Percentiles rank a stretch among this genome's conserved stretches.
phyloP scores from a whole-genome alignment of 2,797 vertebrate genomes.

The Coilia nasus region DNA sequence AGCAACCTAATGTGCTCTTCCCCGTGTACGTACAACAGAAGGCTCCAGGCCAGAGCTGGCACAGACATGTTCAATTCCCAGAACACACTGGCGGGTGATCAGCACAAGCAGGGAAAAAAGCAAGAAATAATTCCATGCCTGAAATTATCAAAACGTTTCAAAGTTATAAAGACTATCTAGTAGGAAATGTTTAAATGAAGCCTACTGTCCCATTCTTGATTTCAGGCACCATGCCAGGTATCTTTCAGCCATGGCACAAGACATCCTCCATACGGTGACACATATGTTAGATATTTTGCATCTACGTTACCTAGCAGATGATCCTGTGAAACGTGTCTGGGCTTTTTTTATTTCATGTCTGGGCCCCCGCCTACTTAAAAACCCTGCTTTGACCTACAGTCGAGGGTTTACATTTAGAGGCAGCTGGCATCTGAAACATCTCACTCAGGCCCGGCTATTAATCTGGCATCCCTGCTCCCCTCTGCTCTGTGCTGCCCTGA shows the following conservation, averaged over 20 bases:
- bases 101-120: too few relatives aligned
- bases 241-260: neutral
- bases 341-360: neutral
- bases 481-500: neutral
- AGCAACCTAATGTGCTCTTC: neutral
- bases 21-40: neutral
- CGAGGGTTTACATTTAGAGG: neutral
- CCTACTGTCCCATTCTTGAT: too few relatives aligned
- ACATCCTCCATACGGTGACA: neutral
- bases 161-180: too few relatives aligned
- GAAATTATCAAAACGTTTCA: too few relatives aligned
- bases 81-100: neutral
- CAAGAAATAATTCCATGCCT: too few relatives aligned
- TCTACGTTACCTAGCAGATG: neutral
- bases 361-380: neutral
- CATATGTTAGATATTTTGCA: neutral
- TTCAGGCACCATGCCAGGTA: too few relatives aligned
- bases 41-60: neutral
- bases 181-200: too few relatives aligned
- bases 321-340: neutral
- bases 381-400: neutral
- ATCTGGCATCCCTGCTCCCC: neutral
- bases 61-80: neutral
- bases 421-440: neutral
- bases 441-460: neutral